A percentile compares a stretch with the other conserved stretches of the same genome.
Evolutionary conservation across 1,140 invertebrate genomes (phyloP).

Genomic region (Sminthurinus signatus): DNA sequence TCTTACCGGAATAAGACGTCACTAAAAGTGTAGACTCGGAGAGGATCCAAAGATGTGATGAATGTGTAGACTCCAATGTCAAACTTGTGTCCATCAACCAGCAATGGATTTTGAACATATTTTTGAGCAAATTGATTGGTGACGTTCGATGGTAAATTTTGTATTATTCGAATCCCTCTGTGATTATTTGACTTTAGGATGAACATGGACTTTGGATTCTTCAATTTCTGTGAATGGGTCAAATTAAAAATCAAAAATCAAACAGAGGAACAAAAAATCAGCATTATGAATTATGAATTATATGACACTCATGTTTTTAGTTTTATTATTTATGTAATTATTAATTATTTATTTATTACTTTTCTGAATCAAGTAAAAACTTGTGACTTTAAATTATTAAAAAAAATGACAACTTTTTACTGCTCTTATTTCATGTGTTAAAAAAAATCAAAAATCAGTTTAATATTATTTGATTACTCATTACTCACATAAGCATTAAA

Average conservation of each 20-base stretch:
- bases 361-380: not conserved
- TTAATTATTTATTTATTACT: slow-evolving; percentile 5
- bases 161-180: slow-evolving; percentile 69
- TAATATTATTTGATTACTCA: not conserved
- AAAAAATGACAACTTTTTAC: too few relatives aligned
- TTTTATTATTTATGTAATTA: not conserved
- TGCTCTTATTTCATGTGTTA: too few relatives aligned
- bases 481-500: slow-evolving; percentile 61
- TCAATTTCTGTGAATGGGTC: slow-evolving; percentile 49
- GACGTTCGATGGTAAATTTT: not conserved
- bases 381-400: not conserved
- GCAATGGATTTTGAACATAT: slow-evolving; percentile 58
- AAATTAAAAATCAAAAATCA: not conserved
- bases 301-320: too few relatives aligned
- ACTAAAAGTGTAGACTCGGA: slow-evolving; percentile 81
- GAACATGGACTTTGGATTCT: slow-evolving; percentile 67
- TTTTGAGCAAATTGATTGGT: slow-evolving; percentile 56
- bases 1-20: slow-evolving; percentile 75
- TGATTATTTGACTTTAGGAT: slow-evolving; percentile 91
- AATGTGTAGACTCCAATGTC: slow-evolving; percentile 94
- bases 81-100: slow-evolving; percentile 83
- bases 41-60: slow-evolving; percentile 81
- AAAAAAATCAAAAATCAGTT: too few relatives aligned
- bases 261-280: too few relatives aligned
- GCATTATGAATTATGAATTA: too few relatives aligned